Base-by-base conservation (phyloP, 2,113 vertebrate species). In the Thalassoma bifasciatum region DNA sequence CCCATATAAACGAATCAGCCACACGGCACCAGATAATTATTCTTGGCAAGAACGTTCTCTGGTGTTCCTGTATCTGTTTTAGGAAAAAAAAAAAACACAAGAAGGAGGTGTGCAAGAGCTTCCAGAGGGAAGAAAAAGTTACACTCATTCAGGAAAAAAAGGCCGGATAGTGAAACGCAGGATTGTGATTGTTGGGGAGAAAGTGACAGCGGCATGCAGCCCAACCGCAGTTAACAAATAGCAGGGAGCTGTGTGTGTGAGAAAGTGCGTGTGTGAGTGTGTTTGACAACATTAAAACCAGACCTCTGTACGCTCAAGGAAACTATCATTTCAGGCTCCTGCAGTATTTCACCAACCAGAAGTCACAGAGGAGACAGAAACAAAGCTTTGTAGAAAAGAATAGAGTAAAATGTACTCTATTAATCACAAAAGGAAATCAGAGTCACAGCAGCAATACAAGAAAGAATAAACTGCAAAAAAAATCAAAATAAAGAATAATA, bases 271-370 rank as follows among this genome's bases (percentile, higher is more conserved):
- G 53, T 66, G 40, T 26, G 51, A 8, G 14, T 46, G 14, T 5
- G 44, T 19, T 19, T 26, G 46, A 46, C 71, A 59, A 67, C 86
- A 90, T 88, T 47, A 79, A 69, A 86, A 81, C 81, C 88, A 88
- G 79, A 85, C 57, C 12, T 30, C 38, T 60, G 66, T 26, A 17
- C 72, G 21, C 12, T 21, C 16, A 12, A 21, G 56, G 44, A 82
- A 72, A 76, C 56, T 23, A 59, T 79, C 77, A 47, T 64, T 52
- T 79, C 34, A 66, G 38, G 10, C 72, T 47, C 70, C 10, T 51
- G 69, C 37, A n/a, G 34, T 24, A 12, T 42, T 53, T 74, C 80
- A 62, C 73, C 60, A 53, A 37, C 57, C n/a, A 6, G 26, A 12
- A 0, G 36, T 72, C 60, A 19, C 74, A 51, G 47, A 72, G 68